These are phyloP conservation scores for Trypoxylon attenuatum DNA, from an alignment of 2,888 invertebrate species.

Conservation along the genomic window DNA sequence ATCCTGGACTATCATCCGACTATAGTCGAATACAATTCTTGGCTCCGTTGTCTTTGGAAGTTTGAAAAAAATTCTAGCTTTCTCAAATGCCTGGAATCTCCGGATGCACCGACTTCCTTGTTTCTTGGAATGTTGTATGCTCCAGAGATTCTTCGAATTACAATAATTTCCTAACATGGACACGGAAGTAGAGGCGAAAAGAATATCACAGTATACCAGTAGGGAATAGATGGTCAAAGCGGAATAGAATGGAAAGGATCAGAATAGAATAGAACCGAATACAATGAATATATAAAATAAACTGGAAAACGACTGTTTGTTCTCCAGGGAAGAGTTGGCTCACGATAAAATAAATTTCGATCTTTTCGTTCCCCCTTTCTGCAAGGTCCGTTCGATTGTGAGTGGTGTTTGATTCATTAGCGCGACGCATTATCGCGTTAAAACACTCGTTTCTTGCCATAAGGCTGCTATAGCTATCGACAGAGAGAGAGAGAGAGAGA, in stretches of 20 bases:
- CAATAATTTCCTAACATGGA: constrained; percentile 47
- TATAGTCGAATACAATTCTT: no score
- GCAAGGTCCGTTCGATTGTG: constrained; percentile 3
- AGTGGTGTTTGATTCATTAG: constrained; percentile 22
- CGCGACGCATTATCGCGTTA: constrained; percentile 23
- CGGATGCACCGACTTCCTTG: no score
- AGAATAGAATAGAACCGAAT: constrained; percentile 43
- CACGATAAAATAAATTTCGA: constrained; percentile 28
- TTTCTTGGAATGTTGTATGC: no score
- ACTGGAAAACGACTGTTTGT: constrained; percentile 14
- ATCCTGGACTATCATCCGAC: no score
- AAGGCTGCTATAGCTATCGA: no score
- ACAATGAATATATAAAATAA: constrained; percentile 49
- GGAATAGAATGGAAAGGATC: constrained; percentile 33
- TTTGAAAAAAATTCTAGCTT: no score
- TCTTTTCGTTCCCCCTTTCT: constrained; percentile 22
- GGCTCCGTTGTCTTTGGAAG: no score
- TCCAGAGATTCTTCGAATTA: no score
- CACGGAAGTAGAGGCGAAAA: constrained; percentile 10
- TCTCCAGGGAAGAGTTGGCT: background rate
- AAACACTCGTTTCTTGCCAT: constrained; percentile 7
- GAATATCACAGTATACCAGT: background rate
- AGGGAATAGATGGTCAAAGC: constrained; percentile 27
- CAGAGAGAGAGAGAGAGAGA: no score
- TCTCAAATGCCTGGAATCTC: no score